Percentiles rank a stretch among this genome's conserved stretches.
Conservation (phyloP, 2,113 vertebrate species). For the Amblyornis subalaris region DNA sequence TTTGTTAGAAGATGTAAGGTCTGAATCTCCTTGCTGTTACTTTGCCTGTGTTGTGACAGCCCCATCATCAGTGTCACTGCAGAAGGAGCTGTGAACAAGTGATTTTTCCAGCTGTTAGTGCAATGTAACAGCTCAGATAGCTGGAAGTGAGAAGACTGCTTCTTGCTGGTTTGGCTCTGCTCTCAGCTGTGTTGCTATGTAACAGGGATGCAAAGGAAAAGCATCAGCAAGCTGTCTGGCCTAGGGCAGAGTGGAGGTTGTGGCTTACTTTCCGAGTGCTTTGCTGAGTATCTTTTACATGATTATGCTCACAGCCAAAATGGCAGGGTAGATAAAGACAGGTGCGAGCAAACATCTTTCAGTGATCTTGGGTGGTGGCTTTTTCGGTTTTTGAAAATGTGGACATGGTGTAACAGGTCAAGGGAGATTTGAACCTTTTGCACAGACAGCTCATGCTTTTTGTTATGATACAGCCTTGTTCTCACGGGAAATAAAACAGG, state of each 20-base stretch:
- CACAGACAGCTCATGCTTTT: neutral
- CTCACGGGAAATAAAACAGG: neutral
- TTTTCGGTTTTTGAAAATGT: neutral
- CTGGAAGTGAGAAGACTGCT: neutral
- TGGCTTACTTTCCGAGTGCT: neutral
- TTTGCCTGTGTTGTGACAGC: neutral
- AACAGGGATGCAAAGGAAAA: neutral
- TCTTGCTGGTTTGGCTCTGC: neutral
- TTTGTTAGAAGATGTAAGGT: neutral
- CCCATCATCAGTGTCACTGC: neutral
- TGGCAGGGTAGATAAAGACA: neutral
- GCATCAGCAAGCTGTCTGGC: neutral
- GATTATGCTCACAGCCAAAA: neutral
- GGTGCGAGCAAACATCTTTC: neutral
- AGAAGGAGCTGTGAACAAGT: neutral
- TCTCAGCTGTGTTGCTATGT: neutral
- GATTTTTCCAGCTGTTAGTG: neutral
- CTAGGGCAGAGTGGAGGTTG: neutral
- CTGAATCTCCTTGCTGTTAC: neutral
- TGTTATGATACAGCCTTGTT: neutral
- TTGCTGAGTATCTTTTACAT: neutral
- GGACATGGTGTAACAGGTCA: neutral
- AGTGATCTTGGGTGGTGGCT: accelerated
- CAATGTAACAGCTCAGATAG: neutral
- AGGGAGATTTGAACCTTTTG: neutral